These are phyloP conservation scores for Cariama cristata DNA, from an alignment of 2,113 vertebrate genomes.

Conservation along the genomic window DNA sequence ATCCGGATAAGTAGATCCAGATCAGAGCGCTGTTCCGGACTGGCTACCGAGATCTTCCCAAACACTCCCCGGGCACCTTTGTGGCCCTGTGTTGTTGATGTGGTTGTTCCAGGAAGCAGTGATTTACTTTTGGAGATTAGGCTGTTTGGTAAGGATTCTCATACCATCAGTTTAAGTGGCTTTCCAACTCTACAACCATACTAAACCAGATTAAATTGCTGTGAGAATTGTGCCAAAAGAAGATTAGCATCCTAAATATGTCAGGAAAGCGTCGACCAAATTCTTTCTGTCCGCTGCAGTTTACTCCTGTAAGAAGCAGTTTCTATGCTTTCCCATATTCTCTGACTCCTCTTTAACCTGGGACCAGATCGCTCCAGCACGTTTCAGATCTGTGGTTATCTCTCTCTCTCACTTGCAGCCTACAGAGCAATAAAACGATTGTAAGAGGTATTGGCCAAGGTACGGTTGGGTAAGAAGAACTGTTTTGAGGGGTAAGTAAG, in stretches of 20 bases:
- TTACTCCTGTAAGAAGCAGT: neutral
- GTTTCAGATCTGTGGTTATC: neutral
- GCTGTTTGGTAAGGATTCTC: slow-evolving; percentile 20
- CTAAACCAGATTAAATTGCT: neutral
- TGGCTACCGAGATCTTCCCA: neutral
- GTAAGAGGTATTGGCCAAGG: neutral
- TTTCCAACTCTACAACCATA: neutral
- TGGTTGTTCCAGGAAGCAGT: slow-evolving; percentile 55
- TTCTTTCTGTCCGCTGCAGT: neutral
- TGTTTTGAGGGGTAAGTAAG: neutral
- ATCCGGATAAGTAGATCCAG: slow-evolving; percentile 7
- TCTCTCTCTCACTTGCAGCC: neutral
- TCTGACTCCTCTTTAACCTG: neutral
- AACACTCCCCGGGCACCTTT: neutral
- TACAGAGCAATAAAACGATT: neutral
- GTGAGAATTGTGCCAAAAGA: neutral
- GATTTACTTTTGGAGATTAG: slow-evolving; percentile 7
- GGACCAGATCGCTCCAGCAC: neutral
- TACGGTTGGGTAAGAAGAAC: neutral
- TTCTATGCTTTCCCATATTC: neutral
- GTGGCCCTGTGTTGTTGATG: neutral
- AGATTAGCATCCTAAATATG: neutral
- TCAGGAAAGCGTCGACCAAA: neutral
- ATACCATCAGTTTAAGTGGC: neutral
- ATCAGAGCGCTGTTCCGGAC: neutral